These are phyloP conservation scores for Apocheima hispidaria DNA, from an alignment of 2,888 invertebrate species.

Conservation along the genomic window DNA sequence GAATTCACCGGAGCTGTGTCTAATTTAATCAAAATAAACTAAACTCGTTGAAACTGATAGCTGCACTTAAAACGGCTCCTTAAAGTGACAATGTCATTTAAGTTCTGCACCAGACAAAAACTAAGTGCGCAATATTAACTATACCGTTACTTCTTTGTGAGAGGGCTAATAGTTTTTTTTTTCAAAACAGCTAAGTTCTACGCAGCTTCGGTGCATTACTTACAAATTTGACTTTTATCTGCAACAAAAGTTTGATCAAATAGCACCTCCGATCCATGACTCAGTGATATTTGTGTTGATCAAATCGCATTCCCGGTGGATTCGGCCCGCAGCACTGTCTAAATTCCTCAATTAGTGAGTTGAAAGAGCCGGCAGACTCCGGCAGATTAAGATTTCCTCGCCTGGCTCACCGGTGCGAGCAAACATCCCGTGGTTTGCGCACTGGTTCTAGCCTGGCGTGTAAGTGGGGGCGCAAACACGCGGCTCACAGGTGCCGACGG, in stretches of 20 bases:
- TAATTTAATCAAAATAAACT: too few relatives aligned
- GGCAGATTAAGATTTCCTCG: conserved; percentile 80
- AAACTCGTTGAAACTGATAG: too few relatives aligned
- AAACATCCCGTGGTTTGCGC: conserved; percentile 75
- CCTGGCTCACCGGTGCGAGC: conserved; percentile 65
- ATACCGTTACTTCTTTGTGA: too few relatives aligned
- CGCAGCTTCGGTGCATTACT: too few relatives aligned
- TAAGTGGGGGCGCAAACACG: conserved; percentile 81
- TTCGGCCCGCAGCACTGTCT: conserved; percentile 44
- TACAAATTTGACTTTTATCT: neutral
- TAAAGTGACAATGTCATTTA: too few relatives aligned
- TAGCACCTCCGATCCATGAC: conserved; percentile 14
- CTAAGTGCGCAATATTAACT: too few relatives aligned
- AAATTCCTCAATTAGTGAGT: conserved; percentile 54
- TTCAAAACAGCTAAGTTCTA: too few relatives aligned
- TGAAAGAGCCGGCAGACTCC: conserved; percentile 69
- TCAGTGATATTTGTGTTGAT: conserved; percentile 37
- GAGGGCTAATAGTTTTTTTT: too few relatives aligned
- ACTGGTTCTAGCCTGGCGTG: conserved; percentile 71
- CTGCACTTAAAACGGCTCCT: too few relatives aligned
- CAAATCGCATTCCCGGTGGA: conserved; percentile 46
- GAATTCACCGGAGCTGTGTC: too few relatives aligned
- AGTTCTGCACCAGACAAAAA: too few relatives aligned
- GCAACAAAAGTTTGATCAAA: neutral
- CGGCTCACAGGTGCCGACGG: conserved; percentile 72